Evolutionary conservation across 1,140 invertebrate genomes (phyloP), one percentile per base, ranked within the genome.

Genomic region (Drosophila kurseongensis): DNA sequence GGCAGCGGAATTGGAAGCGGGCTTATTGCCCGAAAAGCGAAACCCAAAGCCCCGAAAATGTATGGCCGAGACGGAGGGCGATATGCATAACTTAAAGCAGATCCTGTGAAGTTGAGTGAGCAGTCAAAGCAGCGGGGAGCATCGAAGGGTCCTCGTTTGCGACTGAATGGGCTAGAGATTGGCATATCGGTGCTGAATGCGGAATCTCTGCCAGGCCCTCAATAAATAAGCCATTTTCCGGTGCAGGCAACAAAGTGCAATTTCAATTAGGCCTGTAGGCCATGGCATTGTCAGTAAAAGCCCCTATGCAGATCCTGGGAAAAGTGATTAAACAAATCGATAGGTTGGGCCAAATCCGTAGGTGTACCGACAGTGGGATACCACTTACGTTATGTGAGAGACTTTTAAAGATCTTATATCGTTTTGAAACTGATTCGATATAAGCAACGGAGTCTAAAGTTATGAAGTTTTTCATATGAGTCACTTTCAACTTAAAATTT

Each of bases 1-100:
- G 36, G 48, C n/a, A 4, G 18, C 5, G 14, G 48, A 41, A 13
- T 68, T 36, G 67, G 41, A 35, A 40, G 51, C 51, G 14, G 44
- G 51, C 50, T 71, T 71, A 71, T 45, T 69, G 65, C 48, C 58
- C 61, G 23, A 54, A 47, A 47, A 45, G 36, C 50, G 47, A 67
- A 16, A 29, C 36, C 67, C 68, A 56, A 69, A 56, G 41, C 35
- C 41, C 50, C 50, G 65, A 66, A 36, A 42, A 66, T 52, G 61
- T 36, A 44, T 69, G 66, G 38, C 63, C 63, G 40, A 45, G 66
- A 55, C 66, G 32, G 35, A 12, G 27, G 27, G 65, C 63, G 42
- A 72, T 42, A 71, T 50, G 66, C 71, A 72, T 72, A 72, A 72
- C 66, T 72, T 72, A 72, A 50, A 71, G 52, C 66, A 58, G 68